Base-by-base conservation (phyloP, 2,797 vertebrate genomes). In the Glyptemys insculpta region DNA sequence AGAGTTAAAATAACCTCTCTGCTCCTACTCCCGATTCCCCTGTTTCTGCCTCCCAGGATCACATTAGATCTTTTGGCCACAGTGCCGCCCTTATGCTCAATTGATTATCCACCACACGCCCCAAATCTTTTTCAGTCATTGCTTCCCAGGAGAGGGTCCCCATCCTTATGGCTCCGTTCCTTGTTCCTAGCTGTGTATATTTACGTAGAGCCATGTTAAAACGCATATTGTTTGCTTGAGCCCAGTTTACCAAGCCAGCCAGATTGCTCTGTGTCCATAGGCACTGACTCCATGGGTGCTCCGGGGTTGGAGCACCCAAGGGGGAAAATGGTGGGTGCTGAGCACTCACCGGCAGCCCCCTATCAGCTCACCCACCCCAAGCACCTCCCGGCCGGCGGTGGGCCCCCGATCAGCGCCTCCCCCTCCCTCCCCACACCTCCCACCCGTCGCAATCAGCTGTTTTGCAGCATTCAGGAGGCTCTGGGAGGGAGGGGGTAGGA, bases 361-460 rank as follows among this genome's bases (percentile, higher is more conserved):
- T 8, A 53, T 21, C 18, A 53, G 52, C 52, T 21, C 52, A 50
- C 5, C 7, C 52, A 53, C 6, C 52, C 52, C 3, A 14, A 53
- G 19, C 7, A 3, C 52, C 7, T 53, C 19, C 19, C 7, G 7
- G 52, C 3, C 1, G 3, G 19, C 52, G 7, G 19, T 53, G 52
- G 52, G 19, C 52, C 19, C 52, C 52, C 3, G 19, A 53, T 53
- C 52, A 53, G 52, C 3, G 6, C 19, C 50, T 50, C 50, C 6
- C 52, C 3, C 7, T 3, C 52, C 18, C 19, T 19, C 52, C 52
- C 3, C 18, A 7, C 1, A 1, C 52, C 52, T 53, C 52, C 52
- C 19, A 3, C 52, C 19, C 2, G 52, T 19, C 3, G 52, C 52
- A 53, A 21, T 53, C 52, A 53, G 52, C 52, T 53, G 52, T 53